These are phyloP conservation scores for Melanerpes formicivorus DNA, from an alignment of 2,113 vertebrate species.

Conservation along the genomic window DNA sequence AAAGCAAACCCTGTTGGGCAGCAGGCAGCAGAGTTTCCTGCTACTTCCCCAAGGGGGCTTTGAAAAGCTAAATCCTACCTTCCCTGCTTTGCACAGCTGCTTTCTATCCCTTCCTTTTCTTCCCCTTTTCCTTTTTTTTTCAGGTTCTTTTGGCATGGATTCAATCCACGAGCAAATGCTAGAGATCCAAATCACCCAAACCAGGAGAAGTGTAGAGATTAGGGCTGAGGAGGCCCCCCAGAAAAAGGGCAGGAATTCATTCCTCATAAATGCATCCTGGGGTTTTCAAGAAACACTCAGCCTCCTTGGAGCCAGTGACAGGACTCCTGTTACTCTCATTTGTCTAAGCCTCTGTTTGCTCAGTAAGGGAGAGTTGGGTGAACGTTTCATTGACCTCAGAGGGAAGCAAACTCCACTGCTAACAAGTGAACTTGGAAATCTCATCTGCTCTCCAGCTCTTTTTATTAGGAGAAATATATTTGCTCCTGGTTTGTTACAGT, in stretches of 20 bases:
- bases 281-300: slow-evolving; percentile 30
- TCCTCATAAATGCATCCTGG: slow-evolving; percentile 34
- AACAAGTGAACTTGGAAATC: slow-evolving; percentile 10
- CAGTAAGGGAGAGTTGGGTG: neutral
- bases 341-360: neutral
- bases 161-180: slow-evolving; percentile 29
- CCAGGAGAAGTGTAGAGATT: slow-evolving; percentile 23
- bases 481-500: neutral
- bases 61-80: neutral
- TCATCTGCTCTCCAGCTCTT: neutral
- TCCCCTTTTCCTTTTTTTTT: neutral
- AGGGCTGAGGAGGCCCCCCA: slow-evolving; percentile 37
- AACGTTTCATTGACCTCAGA: neutral
- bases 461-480: neutral
- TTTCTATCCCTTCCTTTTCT: neutral
- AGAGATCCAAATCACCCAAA: slow-evolving; percentile 34
- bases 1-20: neutral
- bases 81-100: slow-evolving; percentile 40
- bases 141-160: neutral
- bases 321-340: slow-evolving; percentile 2
- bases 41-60: neutral
- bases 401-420: neutral
- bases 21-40: neutral
- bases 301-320: neutral
- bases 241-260: slow-evolving; percentile 51